Evolutionary conservation across 37 sponge, comb jelly and placozoan species (phyloP), one percentile per base, ranked within the genome.

Genomic region (Bolinopsis microptera): DNA sequence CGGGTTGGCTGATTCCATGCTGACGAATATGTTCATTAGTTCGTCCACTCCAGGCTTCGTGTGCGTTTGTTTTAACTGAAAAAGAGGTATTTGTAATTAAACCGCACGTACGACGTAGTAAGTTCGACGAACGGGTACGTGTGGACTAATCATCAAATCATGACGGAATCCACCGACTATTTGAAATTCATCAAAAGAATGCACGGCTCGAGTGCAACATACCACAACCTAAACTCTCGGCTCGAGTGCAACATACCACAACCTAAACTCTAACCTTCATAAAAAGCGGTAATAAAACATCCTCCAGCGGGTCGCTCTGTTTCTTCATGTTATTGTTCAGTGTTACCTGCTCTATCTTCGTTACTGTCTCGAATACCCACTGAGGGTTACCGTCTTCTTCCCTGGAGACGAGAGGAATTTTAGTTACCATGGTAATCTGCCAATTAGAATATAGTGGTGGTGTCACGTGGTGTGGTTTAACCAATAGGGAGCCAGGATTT

Each of bases 321-420:
- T 34, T 28, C 25, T 86, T 86, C 36, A 22, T 34, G 27, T 40
- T 40, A 34, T 40, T 8, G 23, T 36, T 0, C 41, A 21, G 5
- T 27, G 23, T 5, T 5, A 86, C 61, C 30, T 86, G 90, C 31
- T 86, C 90, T 0, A 86, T 86, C 61, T 41, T 86, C 25, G 90
- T 86, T 22, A 86, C 90, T 41, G 90, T 86, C 2, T 86, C 90
- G 61, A 86, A 86, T 48, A 39, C 90, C 90, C 90, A 86, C 61
- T 39, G 48, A 9, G 90, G 90, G 39, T 40, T 41, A 13, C 36
- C 90, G 0, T 41, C 90, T 23, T 86, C 48, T 26, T 86, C 90
- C 0, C 90, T 86, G 90, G 8, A 22, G 23, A 48, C 9, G 61
- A 13, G 9, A 48, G 13, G 61, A 48, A 48, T 48, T 48, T 48